Conservation (phyloP, 2,888 invertebrate genomes). For the Cyrtodaria siliqua region DNA sequence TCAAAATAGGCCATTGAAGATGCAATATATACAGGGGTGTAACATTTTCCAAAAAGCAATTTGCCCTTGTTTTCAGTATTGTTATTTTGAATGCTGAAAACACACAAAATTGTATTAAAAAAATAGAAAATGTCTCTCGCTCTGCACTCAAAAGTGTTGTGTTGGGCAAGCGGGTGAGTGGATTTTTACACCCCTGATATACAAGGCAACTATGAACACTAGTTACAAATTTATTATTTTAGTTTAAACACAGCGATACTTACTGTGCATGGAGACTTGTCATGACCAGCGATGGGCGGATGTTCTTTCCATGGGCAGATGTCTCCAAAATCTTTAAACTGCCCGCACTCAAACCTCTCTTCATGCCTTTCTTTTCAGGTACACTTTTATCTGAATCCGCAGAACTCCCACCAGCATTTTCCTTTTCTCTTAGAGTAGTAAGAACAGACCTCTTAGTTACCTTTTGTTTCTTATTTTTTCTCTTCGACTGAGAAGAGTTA, state of each 20-base stretch:
- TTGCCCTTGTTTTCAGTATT: no score
- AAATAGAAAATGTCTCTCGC: no score
- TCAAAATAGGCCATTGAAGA: no score
- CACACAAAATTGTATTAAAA: no score
- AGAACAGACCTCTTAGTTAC: constrained; percentile 11
- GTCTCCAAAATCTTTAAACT: constrained; percentile 39
- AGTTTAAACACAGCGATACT: constrained; percentile 48
- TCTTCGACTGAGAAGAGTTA: constrained; percentile 35
- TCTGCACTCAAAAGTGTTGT: no score
- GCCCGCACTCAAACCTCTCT: constrained; percentile 70
- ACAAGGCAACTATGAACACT: no score
- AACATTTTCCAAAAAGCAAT: no score
- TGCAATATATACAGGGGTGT: no score
- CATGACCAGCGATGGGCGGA: constrained; percentile 75
- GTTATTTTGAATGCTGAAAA: no score
- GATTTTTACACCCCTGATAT: no score
- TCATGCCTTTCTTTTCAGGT: constrained; percentile 59
- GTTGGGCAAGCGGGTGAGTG: no score
- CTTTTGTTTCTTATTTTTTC: constrained; percentile 23
- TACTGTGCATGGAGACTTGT: constrained; percentile 79
- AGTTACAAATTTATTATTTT: no score
- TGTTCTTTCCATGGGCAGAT: constrained; percentile 41
- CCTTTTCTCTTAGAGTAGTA: constrained; percentile 20
- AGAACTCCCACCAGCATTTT: constrained; percentile 6
- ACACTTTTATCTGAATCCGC: constrained; percentile 30